These are phyloP conservation scores for Orientallactaga sibirica DNA, from an alignment of 2,797 vertebrate genomes.

Conservation along the genomic window DNA sequence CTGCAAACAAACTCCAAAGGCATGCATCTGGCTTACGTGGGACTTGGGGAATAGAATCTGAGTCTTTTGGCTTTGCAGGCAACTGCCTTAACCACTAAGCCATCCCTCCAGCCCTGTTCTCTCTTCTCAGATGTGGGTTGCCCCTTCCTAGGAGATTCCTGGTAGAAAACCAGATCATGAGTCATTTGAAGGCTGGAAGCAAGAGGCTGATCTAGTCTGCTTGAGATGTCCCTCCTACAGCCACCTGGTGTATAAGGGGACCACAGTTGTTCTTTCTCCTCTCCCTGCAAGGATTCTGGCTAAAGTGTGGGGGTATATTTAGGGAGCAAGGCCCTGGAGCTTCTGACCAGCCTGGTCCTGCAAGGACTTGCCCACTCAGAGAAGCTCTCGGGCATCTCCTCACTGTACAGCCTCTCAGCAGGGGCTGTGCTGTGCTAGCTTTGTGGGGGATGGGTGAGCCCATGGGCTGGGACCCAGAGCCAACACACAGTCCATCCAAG, in stretches of 20 bases:
- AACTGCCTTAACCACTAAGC: no score
- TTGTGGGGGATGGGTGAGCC: rapidly evolving
- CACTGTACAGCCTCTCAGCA: not conserved
- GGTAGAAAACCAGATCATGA: not conserved
- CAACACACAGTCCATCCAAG: not conserved
- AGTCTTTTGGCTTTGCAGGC: no score
- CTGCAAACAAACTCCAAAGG: no score
- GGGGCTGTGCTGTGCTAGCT: not conserved
- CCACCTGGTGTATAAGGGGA: not conserved
- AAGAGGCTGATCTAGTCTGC: not conserved
- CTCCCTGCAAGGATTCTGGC: not conserved
- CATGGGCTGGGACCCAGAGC: not conserved
- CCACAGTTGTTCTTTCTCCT: not conserved
- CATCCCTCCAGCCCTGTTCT: not conserved
- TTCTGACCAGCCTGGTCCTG: not conserved
- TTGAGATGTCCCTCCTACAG: not conserved
- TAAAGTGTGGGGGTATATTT: not conserved
- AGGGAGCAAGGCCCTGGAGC: not conserved
- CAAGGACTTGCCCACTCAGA: not conserved
- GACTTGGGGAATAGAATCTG: no score
- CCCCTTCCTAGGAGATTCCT: not conserved
- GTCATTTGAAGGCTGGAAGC: not conserved
- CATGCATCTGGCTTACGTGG: no score
- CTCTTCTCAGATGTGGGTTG: not conserved
- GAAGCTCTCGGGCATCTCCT: not conserved